Percentiles rank a stretch among this genome's conserved stretches.
These are phyloP conservation scores for Dryobotodes eremita DNA, from an alignment of 2,888 invertebrate species.

Conservation along the genomic window DNA sequence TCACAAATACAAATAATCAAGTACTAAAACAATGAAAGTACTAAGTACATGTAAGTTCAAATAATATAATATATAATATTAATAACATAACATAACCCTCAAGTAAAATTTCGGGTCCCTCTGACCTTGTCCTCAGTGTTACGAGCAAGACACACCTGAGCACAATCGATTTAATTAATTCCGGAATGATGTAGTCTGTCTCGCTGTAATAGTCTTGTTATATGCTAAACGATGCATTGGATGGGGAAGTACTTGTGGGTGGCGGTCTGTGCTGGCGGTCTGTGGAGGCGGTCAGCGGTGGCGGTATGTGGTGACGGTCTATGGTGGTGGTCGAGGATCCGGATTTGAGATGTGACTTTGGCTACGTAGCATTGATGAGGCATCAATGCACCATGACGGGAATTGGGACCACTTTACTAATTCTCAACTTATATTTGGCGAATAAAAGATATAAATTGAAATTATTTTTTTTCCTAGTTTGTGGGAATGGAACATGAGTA, in stretches of 20 bases:
- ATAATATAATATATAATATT: background rate
- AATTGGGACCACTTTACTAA: no score
- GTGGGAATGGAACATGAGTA: no score
- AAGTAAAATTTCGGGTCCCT: background rate
- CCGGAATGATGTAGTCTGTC: constrained; percentile 32
- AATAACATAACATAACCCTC: background rate
- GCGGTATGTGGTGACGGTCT: no score
- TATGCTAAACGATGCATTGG: constrained; percentile 4
- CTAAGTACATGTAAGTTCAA: no score
- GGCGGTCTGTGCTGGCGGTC: no score
- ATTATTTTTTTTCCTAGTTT: background rate
- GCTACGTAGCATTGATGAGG: background rate
- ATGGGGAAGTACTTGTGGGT: background rate
- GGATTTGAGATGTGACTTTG: background rate
- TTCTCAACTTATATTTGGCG: background rate
- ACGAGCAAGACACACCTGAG: constrained; percentile 17
- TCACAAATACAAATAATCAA: background rate
- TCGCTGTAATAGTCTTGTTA: constrained; percentile 22
- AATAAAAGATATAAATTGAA: background rate
- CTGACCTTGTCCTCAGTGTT: constrained; percentile 12
- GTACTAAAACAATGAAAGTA: background rate
- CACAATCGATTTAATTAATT: constrained; percentile 48
- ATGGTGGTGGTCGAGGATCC: background rate
- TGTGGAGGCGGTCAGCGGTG: no score
- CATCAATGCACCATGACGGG: background rate